Percentiles rank a stretch among this genome's conserved stretches.
phyloP scores from a whole-genome alignment of 1,140 invertebrate genomes.

The Aporrectodea caliginosa region DNA sequence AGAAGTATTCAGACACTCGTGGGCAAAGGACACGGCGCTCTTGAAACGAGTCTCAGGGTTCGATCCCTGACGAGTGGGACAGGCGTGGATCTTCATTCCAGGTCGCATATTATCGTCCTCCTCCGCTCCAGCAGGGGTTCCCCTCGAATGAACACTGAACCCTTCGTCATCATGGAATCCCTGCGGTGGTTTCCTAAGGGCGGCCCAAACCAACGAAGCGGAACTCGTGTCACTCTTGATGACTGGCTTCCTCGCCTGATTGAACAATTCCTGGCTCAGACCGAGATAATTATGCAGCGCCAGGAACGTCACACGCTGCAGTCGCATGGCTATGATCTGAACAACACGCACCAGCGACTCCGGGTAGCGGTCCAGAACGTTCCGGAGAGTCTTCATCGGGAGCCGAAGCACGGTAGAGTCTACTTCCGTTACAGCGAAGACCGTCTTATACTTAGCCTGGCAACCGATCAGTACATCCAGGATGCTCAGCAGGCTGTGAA shows the following conservation, averaged over 20 bases:
- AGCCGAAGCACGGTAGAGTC: conserved; percentile 52
- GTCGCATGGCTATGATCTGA: conserved; percentile 91
- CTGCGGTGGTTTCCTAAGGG: no score
- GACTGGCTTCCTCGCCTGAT: conserved; percentile 57
- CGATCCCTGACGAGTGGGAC: no score
- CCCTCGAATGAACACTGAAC: no score
- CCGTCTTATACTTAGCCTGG: conserved; percentile 89
- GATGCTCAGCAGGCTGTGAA: conserved; percentile 93
- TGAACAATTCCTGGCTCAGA: conserved; percentile 80
- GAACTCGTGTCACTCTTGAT: no score
- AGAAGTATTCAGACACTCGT: no score
- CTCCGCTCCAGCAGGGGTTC: no score
- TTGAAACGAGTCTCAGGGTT: no score
- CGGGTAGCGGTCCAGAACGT: conserved; percentile 71
- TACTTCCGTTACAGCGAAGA: conserved; percentile 76
- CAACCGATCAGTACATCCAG: conserved; percentile 92
- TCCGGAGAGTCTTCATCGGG: conserved; percentile 53
- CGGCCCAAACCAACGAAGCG: no score
- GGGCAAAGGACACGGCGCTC: no score
- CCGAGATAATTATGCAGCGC: conserved; percentile 95
- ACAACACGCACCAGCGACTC: conserved; percentile 93
- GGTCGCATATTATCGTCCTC: no score
- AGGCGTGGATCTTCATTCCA: no score
- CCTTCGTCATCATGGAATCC: no score
- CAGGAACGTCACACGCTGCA: conserved; percentile 97